Conservation (phyloP, 2,888 invertebrate genomes). For the Suillia variegata region DNA sequence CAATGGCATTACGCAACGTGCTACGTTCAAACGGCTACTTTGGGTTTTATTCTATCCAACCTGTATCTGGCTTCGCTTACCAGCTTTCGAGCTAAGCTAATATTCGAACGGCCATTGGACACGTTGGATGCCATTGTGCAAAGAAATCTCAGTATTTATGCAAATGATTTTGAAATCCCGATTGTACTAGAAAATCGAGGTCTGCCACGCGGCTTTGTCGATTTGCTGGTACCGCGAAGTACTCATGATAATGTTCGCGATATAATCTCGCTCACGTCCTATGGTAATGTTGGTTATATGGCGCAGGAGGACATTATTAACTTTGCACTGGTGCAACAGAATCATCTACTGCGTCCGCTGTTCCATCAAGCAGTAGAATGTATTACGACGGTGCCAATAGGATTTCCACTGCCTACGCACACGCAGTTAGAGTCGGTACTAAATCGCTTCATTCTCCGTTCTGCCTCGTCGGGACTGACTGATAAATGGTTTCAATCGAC, state of each 20-base stretch:
- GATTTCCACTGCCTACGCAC: constrained; percentile 38
- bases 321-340: constrained; percentile 39
- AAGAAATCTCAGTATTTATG: constrained; percentile 30
- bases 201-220: constrained; percentile 31
- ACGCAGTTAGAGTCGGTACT: constrained; percentile 39
- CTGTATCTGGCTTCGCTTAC: constrained; percentile 41
- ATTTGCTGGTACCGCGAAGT: constrained; percentile 29
- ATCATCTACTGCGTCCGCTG: constrained; percentile 31
- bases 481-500: constrained; percentile 36
- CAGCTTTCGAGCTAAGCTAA: constrained; percentile 40
- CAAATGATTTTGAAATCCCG: constrained; percentile 36
- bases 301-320: constrained; percentile 35
- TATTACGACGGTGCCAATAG: constrained; percentile 36
- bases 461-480: constrained; percentile 35
- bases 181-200: constrained; percentile 33
- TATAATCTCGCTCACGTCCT: constrained; percentile 12
- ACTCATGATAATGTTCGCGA: constrained; percentile 21
- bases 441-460: constrained; percentile 38
- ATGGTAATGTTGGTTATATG: constrained; percentile 30
- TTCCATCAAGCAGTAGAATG: constrained; percentile 35
- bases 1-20: constrained; percentile 27
- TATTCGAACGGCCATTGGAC: constrained; percentile 32
- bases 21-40: constrained; percentile 25
- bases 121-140: constrained; percentile 32
- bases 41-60: constrained; percentile 44